phyloP scores from a whole-genome alignment of 2,113 vertebrate genomes.

The Rhinopomastus cyanomelas region DNA sequence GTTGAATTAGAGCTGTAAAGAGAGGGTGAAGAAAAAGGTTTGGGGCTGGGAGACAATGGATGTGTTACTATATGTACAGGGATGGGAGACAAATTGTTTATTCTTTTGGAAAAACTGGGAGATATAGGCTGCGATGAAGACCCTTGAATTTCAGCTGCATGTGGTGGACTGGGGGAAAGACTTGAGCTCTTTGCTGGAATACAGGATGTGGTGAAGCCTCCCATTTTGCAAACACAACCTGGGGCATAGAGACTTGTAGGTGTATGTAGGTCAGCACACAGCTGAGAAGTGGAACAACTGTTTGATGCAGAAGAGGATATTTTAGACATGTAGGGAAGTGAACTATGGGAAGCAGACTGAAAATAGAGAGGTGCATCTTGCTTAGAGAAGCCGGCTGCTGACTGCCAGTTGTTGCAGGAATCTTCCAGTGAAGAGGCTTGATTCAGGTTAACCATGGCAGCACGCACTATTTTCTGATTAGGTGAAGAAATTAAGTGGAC shows the following conservation, averaged over 20 bases:
- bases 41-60: conserved; percentile 83
- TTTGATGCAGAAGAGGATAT: conserved; percentile 14
- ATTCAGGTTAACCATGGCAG: conserved; percentile 44
- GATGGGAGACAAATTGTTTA: conserved; percentile 75
- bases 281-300: background rate
- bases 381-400: conserved; percentile 55
- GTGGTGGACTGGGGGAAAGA: background rate
- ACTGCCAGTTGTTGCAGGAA: conserved; percentile 59
- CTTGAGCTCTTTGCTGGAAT: background rate
- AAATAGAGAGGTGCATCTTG: conserved; percentile 70
- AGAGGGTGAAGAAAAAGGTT: conserved; percentile 76
- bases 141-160: conserved; percentile 62
- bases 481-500: conserved; percentile 75
- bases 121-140: conserved; percentile 60
- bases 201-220: background rate
- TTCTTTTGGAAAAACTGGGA: conserved; percentile 69
- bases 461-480: conserved; percentile 70
- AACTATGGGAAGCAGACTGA: conserved; percentile 52
- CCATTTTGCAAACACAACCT: conserved; percentile 6
- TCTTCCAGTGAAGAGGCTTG: conserved; percentile 71
- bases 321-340: conserved; percentile 30
- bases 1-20: conserved; percentile 77
- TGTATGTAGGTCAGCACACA: conserved; percentile 5
- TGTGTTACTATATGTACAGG: conserved; percentile 81
- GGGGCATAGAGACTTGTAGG: background rate